A percentile compares a stretch with the other conserved stretches of the same genome.
These are phyloP conservation scores for Apotomis turbidana DNA, from an alignment of 2,888 invertebrate genomes.

Conservation along the genomic window DNA sequence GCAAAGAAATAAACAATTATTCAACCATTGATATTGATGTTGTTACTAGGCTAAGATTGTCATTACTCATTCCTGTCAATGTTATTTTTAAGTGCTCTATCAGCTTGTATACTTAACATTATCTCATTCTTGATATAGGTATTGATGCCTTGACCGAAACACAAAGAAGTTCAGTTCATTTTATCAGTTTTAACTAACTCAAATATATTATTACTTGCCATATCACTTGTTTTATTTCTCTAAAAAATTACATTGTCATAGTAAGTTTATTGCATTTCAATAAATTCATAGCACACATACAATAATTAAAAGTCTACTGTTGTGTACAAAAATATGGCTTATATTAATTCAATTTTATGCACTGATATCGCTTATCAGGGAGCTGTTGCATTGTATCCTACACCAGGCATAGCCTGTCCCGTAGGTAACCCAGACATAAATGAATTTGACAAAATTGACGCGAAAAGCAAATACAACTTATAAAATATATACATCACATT, in stretches of 20 bases:
- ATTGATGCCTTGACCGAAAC: slow-evolving; percentile 7
- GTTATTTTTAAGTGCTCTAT: not conserved
- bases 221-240: slow-evolving; percentile 49
- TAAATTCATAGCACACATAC: no score
- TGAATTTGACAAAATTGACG: no score
- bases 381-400: no score
- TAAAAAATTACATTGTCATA: not conserved
- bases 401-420: no score
- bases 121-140: slow-evolving; percentile 19
- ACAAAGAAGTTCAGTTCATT: slow-evolving; percentile 14
- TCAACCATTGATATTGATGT: slow-evolving; percentile 5
- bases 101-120: slow-evolving; percentile 9
- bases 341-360: no score
- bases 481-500: no score
- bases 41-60: slow-evolving; percentile 1
- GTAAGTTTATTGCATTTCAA: no score
- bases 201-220: slow-evolving; percentile 61
- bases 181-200: slow-evolving; percentile 30
- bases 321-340: no score
- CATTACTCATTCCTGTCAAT: not conserved
- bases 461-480: no score
- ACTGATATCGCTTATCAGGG: no score
- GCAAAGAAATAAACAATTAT: not conserved
- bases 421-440: no score
- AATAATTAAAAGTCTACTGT: no score